Percentiles rank a stretch among this genome's conserved stretches.
These are phyloP conservation scores for Ethmia dodecea DNA, from an alignment of 2,888 invertebrate genomes.

Conservation along the genomic window DNA sequence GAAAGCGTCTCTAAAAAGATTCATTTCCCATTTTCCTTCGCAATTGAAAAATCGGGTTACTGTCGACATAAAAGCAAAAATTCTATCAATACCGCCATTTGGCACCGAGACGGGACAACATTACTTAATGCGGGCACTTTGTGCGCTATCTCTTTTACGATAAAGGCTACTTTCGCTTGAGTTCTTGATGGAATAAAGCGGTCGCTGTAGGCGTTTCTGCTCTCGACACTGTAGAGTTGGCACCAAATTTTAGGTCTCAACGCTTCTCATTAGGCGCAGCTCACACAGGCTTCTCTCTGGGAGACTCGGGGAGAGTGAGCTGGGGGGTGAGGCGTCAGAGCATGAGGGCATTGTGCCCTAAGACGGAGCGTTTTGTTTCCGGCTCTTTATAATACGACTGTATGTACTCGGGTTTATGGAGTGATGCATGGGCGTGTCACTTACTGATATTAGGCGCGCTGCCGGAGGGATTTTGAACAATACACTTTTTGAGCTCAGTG, in stretches of 20 bases:
- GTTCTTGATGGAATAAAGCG: conserved; percentile 9
- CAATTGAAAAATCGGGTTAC: conserved; percentile 29
- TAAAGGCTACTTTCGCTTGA: conserved; percentile 19
- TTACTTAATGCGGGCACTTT: conserved; percentile 25
- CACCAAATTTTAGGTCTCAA: conserved; percentile 72
- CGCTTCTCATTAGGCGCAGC: conserved; percentile 68
- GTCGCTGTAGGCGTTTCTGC: conserved; percentile 34
- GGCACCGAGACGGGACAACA: conserved; percentile 30
- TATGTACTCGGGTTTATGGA: conserved; percentile 25
- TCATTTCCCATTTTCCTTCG: conserved; percentile 18
- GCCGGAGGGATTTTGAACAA: conserved; percentile 15
- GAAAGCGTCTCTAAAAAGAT: conserved; percentile 13
- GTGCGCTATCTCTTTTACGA: conserved; percentile 20
- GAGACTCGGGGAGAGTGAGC: conserved; percentile 17
- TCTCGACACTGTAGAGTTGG: conserved; percentile 56
- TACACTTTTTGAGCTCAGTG: no score
- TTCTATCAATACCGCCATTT: conserved; percentile 55
- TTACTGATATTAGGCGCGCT: conserved; percentile 40
- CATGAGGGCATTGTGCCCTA: conserved; percentile 55
- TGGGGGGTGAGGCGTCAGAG: conserved; percentile 25
- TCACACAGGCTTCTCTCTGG: conserved; percentile 29
- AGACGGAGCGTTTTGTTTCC: conserved; percentile 59
- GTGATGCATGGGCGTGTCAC: conserved; percentile 32
- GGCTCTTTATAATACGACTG: conserved; percentile 41
- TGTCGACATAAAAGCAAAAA: conserved; percentile 42